These are phyloP conservation scores for Pimephales promelas DNA, from an alignment of 2,113 vertebrate species.

Conservation along the genomic window DNA sequence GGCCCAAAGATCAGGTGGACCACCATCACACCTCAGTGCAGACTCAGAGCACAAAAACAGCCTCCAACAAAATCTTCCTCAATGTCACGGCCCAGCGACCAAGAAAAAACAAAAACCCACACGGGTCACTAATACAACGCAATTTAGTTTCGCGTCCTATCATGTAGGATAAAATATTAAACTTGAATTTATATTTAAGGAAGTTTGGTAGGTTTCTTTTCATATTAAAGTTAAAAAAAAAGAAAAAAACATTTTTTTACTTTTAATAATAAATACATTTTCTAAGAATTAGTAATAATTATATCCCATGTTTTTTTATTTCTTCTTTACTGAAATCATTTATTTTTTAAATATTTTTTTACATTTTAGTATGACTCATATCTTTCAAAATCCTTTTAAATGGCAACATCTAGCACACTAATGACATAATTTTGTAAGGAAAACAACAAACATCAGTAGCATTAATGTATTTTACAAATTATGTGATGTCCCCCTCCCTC, in stretches of 20 bases:
- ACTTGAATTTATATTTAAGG: too few relatives aligned
- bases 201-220: too few relatives aligned
- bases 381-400: neutral
- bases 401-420: neutral
- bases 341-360: neutral
- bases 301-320: neutral
- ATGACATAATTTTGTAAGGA: too few relatives aligned
- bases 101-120: too few relatives aligned
- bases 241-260: neutral
- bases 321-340: neutral
- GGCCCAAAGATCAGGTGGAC: slow-evolving; percentile 9
- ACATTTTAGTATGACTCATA: neutral
- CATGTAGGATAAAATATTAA: neutral
- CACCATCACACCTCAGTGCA: slow-evolving; percentile 1
- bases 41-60: neutral
- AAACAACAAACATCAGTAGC: too few relatives aligned
- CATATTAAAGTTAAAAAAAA: neutral
- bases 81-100: neutral
- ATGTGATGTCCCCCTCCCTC: too few relatives aligned
- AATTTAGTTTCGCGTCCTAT: neutral
- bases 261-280: neutral
- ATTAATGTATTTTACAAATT: too few relatives aligned
- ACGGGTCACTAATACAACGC: neutral
- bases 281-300: neutral
- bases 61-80: neutral